Percentiles rank a stretch among this genome's conserved stretches.
These are phyloP conservation scores for Falco novaeseelandiae DNA, from an alignment of 2,797 vertebrate genomes.

Conservation along the genomic window DNA sequence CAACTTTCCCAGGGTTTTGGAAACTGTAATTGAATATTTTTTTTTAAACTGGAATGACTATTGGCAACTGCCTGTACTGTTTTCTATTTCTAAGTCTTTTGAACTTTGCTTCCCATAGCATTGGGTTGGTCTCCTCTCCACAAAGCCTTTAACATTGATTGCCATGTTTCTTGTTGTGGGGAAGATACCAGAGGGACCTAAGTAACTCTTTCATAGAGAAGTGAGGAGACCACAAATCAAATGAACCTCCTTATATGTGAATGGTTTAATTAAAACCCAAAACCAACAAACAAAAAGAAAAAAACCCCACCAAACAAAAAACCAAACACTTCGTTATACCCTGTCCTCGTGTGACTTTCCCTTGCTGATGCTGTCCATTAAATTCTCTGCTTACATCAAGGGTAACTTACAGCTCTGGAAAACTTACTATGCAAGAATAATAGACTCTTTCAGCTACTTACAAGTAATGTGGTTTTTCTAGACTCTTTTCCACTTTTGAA, in stretches of 20 bases:
- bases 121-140: neutral
- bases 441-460: neutral
- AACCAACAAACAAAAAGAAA: neutral
- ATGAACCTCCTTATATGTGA: neutral
- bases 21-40: neutral
- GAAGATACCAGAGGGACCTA: neutral
- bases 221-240: neutral
- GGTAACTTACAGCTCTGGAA: neutral
- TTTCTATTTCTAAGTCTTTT: neutral
- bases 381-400: neutral
- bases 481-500: neutral
- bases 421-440: neutral
- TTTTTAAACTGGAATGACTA: neutral
- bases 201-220: neutral
- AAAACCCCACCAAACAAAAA: neutral
- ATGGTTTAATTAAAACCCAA: neutral
- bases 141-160: neutral
- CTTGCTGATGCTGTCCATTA: neutral
- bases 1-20: neutral
- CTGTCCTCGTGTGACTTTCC: neutral
- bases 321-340: accelerated
- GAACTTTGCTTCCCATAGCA: neutral
- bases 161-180: neutral
- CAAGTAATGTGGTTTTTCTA: neutral
- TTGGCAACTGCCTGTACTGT: neutral